Base-by-base conservation (phyloP, 1,140 invertebrate species). In the Trichoplusia ni region DNA sequence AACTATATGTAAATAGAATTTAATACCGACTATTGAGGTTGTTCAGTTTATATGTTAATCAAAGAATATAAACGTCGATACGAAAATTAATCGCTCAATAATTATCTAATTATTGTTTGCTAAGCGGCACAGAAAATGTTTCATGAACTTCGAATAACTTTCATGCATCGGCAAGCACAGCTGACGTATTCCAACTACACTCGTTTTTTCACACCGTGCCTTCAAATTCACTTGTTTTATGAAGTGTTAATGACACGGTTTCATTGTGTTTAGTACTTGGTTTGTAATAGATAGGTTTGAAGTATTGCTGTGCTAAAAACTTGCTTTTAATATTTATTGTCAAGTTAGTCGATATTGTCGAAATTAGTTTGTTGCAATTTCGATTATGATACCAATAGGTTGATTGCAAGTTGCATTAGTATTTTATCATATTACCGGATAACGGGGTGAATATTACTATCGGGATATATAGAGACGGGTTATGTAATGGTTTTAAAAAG, bases 141-240 rank as follows among this genome's bases (percentile, higher is more conserved):
- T 49, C 46, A n/a, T 33, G 46, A 49, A 49, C 27, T 33, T 31
- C 13, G 46, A 49, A 49, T 49, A 33, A 49, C 46, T 49, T 49
- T 31, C 29, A 49, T 7, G 46, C 25, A 19, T 49, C 46, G 29
- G 1, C 9, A 27, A 23, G 2, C 16, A 19, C 2, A 11, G 11
- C 11, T 19, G 2, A 9, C 7, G 42, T 16, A 27, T 47, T 47
- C 44, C 44, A 47, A 47, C 44, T 33, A 18, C 8, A 5, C 25
- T 27, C 14, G 14, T 9, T 4, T 29, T 27, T 25, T 47, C 2
- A 47, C 44, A 27, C 44, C 16, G 44, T 27, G 44, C 16, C 44
- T 16, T 8, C 29, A 8, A 16, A 8, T 4, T 0, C 6, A 5
- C 6, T 25, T 6, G 7, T 6, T 27, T 16, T 47, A 9, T 3